Base-by-base conservation (phyloP, 2,888 invertebrate species). In the Crocallis elinguaria region DNA sequence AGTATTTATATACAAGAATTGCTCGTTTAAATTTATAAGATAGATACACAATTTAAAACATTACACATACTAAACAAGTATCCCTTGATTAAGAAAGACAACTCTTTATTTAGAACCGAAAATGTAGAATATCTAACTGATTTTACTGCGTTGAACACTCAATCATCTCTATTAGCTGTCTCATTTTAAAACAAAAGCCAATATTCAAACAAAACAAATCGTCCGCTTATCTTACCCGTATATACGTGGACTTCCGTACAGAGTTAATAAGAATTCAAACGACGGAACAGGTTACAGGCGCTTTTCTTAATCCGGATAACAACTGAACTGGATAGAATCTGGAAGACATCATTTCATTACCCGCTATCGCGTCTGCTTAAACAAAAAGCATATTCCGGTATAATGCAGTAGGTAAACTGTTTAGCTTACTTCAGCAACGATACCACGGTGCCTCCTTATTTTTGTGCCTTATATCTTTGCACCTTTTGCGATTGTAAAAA, bases 221-320 rank as follows among this genome's bases (percentile, higher is more conserved):
- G 75, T 74, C 68, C 53, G 64, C 78, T 83, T 83, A 81, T 82
- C 78, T 77, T 54, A 66, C 66, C 57, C 60, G 71, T 72, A 75
- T 71, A 69, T 71, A 66, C 63, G 65, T 69, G 57, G 66, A 70
- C 66, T 66, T 62, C 63, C 66, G 68, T 62, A 68, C 62, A 66
- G 61, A 62, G 60, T 65, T 77, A 76, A 75, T 77, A 79, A 77
- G 74, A 82, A 83, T 84, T 72, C 77, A 77, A 80, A 79, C 71
- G 69, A 73, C 69, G 72, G 73, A 73, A 69, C 79, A 75, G 80
- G 84, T 86, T 85, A 86, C 84, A 86, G 66, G 74, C 75, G 74
- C 79, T 82, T 71, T 64, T 65, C 73, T 69, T 78, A 75, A 82
- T 83, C 79, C 73, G 77, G 80, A 84, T 83, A 82, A 83, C 79